Conservation (phyloP, 2,888 invertebrate genomes). For the Drosophila prolongata region DNA sequence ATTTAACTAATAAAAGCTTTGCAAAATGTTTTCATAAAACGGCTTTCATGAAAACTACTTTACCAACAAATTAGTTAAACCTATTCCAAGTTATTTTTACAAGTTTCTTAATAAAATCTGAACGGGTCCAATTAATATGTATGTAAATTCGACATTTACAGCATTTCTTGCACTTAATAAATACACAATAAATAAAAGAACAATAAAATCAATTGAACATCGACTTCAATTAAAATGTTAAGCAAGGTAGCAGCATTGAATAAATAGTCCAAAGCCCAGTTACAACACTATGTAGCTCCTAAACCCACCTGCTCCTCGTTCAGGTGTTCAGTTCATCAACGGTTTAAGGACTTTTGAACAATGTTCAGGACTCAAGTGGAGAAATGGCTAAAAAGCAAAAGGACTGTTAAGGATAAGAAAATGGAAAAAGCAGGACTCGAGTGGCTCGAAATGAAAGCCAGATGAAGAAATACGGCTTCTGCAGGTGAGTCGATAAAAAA, state of each 20-base stretch:
- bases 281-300: neutral
- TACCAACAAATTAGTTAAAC: too few relatives aligned
- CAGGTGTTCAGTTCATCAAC: slow-evolving; percentile 32
- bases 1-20: too few relatives aligned
- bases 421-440: slow-evolving; percentile 19
- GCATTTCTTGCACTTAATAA: neutral
- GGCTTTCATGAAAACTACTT: too few relatives aligned
- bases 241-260: slow-evolving; percentile 18
- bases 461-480: slow-evolving; percentile 50
- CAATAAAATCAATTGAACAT: slow-evolving; percentile 4
- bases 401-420: slow-evolving; percentile 15
- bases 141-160: too few relatives aligned
- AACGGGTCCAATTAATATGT: too few relatives aligned
- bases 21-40: too few relatives aligned
- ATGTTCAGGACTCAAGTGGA: slow-evolving; percentile 28
- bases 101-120: neutral
- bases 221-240: slow-evolving; percentile 1
- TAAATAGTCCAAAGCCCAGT: slow-evolving; percentile 3
- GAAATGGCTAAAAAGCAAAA: slow-evolving; percentile 17
- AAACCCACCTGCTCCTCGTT: neutral
- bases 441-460: slow-evolving; percentile 42
- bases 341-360: slow-evolving; percentile 36
- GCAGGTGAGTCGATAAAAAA: slow-evolving; percentile 67
- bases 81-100: too few relatives aligned
- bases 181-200: neutral